These are phyloP conservation scores for Steromphala cineraria DNA, from an alignment of 2,888 invertebrate genomes.

Conservation along the genomic window DNA sequence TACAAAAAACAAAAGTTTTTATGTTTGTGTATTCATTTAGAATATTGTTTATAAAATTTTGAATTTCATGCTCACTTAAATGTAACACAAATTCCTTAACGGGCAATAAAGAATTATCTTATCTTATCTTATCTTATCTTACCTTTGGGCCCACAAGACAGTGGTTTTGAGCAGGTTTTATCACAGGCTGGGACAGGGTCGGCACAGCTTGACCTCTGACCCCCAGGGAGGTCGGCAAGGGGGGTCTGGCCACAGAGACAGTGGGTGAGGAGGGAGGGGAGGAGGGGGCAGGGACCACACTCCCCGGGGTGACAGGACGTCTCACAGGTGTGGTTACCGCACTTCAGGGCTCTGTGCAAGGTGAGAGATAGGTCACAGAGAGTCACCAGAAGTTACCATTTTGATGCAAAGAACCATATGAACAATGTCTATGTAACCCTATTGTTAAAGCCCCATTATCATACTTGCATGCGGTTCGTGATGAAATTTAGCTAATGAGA, in stretches of 20 bases:
- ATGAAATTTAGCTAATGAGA: no score
- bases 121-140: neutral
- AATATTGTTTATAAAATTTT: no score
- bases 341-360: slow-evolving; percentile 63
- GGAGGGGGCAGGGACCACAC: slow-evolving; percentile 82
- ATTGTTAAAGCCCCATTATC: no score
- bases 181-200: slow-evolving; percentile 80
- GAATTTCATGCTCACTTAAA: no score
- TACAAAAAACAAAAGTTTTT: no score
- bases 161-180: slow-evolving; percentile 82
- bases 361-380: neutral
- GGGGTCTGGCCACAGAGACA: slow-evolving; percentile 87
- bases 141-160: slow-evolving; percentile 82
- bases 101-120: no score
- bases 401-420: neutral
- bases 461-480: no score
- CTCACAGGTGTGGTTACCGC: slow-evolving; percentile 82
- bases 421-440: neutral
- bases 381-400: neutral
- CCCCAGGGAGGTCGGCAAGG: slow-evolving; percentile 66
- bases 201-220: slow-evolving; percentile 59
- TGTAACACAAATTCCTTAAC: no score
- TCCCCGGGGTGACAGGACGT: slow-evolving; percentile 82
- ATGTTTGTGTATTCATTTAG: no score
- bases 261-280: slow-evolving; percentile 80